These are phyloP conservation scores for Colletes gigas DNA, from an alignment of 1,140 invertebrate genomes.

Conservation along the genomic window DNA sequence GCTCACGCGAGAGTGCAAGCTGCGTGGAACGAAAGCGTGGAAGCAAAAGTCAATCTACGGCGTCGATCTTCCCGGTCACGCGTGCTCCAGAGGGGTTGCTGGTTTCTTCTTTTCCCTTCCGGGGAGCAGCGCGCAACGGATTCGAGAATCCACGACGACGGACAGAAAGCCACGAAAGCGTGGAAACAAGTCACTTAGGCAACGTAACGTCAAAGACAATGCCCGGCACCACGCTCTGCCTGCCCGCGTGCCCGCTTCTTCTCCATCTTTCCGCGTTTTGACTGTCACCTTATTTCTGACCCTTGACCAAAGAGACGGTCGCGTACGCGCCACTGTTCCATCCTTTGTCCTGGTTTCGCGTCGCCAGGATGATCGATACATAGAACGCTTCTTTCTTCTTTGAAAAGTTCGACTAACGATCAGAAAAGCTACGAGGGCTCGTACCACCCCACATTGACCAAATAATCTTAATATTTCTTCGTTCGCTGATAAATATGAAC, in stretches of 20 bases:
- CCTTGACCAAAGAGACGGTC: conserved; percentile 23
- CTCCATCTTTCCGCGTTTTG: conserved; percentile 57
- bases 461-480: no score
- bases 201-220: conserved; percentile 76
- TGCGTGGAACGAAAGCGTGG: conserved; percentile 22
- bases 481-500: no score
- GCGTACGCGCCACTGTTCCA: background rate
- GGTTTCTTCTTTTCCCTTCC: background rate
- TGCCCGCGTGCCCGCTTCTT: conserved; percentile 61
- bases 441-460: no score
- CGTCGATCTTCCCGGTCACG: conserved; percentile 3
- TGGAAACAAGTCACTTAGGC: conserved; percentile 79
- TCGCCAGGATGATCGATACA: background rate
- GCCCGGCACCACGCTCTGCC: conserved; percentile 77
- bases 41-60: background rate
- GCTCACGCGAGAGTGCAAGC: background rate
- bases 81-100: no score
- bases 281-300: conserved; percentile 68
- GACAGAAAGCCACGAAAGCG: conserved; percentile 77
- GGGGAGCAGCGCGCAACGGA: background rate
- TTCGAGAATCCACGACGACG: background rate
- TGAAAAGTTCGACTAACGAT: no score
- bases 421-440: no score
- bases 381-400: background rate
- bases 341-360: conserved; percentile 32